Evolutionary conservation across 2,113 vertebrate species (phyloP).

Genomic region (Oreotragus oreotragus): DNA sequence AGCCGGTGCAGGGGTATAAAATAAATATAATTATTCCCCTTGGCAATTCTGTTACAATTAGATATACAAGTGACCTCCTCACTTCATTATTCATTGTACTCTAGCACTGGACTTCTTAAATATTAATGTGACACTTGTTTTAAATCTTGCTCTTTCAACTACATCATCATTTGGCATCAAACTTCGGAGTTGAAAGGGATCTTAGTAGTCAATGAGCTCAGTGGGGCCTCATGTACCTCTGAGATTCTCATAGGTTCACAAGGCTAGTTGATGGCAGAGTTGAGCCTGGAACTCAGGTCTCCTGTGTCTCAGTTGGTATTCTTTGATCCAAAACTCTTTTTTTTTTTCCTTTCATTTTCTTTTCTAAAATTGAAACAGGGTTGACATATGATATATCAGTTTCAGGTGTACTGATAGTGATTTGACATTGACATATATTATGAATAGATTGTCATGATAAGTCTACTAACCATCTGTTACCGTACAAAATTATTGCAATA

Average conservation of each 20-base stretch:
- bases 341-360: neutral
- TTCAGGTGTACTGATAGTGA: neutral
- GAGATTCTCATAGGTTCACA: neutral
- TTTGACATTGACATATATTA: neutral
- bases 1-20: neutral
- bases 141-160: constrained; percentile 2
- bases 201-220: neutral
- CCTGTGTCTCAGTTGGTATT: neutral
- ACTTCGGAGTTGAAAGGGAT: neutral
- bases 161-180: neutral
- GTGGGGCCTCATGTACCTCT: neutral
- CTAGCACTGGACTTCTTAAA: neutral
- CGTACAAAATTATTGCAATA: neutral
- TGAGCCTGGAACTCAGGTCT: neutral
- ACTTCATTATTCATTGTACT: neutral
- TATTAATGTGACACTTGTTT: neutral
- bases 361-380: neutral
- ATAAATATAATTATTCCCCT: neutral
- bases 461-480: neutral
- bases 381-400: neutral
- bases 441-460: neutral
- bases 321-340: neutral
- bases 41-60: constrained; percentile 23
- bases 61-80: neutral
- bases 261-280: neutral